Conservation (phyloP, 2,113 vertebrate species). For the Apeltes quadracus region DNA sequence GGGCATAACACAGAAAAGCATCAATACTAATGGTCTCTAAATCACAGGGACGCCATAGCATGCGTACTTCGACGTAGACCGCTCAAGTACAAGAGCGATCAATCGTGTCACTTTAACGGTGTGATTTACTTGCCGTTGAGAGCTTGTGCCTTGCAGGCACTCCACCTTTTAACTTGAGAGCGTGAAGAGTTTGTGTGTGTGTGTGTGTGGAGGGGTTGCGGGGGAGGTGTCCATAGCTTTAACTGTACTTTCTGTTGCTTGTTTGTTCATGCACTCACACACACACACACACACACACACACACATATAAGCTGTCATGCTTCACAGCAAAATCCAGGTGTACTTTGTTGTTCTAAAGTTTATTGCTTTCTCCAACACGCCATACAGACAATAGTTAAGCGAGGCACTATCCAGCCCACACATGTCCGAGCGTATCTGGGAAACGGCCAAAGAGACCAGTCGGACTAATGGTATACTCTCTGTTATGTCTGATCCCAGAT, state of each 20-base stretch:
- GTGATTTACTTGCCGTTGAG: conserved; percentile 74
- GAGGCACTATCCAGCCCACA: conserved; percentile 58
- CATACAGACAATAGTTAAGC: conserved; percentile 65
- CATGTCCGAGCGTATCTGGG: conserved; percentile 51
- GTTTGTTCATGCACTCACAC: conserved; percentile 57
- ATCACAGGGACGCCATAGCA: conserved; percentile 40
- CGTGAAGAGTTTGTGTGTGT: conserved; percentile 15
- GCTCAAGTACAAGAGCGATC: conserved; percentile 60
- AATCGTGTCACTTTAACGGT: conserved; percentile 70
- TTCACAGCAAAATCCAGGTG: conserved; percentile 71
- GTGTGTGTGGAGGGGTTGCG: neutral
- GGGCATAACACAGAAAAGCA: conserved; percentile 54
- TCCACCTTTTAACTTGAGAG: conserved; percentile 69
- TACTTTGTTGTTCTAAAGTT: conserved; percentile 73
- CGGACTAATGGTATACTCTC: conserved; percentile 52
- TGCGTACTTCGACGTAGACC: conserved; percentile 45
- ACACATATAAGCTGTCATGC: conserved; percentile 33
- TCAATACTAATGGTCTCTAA: conserved; percentile 52
- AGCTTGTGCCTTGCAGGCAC: conserved; percentile 72
- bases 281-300: conserved; percentile 27
- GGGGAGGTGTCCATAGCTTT: neutral
- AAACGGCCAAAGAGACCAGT: conserved; percentile 12
- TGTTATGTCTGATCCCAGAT: conserved; percentile 63
- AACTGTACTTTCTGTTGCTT: conserved; percentile 53
- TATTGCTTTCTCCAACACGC: conserved; percentile 66